Percentiles rank a stretch among this genome's conserved stretches.
Conservation (phyloP, 1,140 invertebrate species). For the Oryzaephilus surinamensis region DNA sequence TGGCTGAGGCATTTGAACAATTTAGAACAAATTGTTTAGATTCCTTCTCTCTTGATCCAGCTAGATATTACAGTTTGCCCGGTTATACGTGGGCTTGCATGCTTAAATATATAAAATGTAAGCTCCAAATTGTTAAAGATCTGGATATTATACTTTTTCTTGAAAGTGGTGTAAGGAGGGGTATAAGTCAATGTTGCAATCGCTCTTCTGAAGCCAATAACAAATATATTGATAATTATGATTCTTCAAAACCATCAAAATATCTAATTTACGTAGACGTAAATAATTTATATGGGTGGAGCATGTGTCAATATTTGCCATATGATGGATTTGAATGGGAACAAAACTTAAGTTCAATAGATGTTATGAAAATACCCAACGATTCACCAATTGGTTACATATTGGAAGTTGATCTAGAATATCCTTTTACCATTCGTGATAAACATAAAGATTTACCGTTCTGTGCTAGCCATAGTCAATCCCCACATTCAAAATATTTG, state of each 20-base stretch:
- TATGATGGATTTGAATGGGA: constrained; percentile 37
- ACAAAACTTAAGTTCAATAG: constrained; percentile 23
- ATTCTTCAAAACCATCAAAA: constrained; percentile 5
- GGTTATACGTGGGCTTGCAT: constrained; percentile 37
- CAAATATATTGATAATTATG: constrained; percentile 13
- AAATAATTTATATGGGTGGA: constrained; percentile 45
- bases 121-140: constrained; percentile 38
- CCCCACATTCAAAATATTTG: constrained; percentile 23
- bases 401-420: constrained; percentile 37
- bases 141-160: constrained; percentile 27
- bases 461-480: constrained; percentile 26
- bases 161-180: constrained; percentile 19
- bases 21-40: constrained; percentile 31
- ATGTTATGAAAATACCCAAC: constrained; percentile 25
- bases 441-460: constrained; percentile 36
- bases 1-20: constrained; percentile 41
- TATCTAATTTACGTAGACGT: constrained; percentile 38
- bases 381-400: constrained; percentile 39
- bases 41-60: constrained; percentile 30
- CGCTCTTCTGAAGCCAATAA: constrained; percentile 15
- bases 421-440: constrained; percentile 20
- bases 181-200: constrained; percentile 14
- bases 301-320: constrained; percentile 38
- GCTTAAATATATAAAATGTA: constrained; percentile 32
- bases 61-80: constrained; percentile 32